These are phyloP conservation scores for Chelonus formosanus DNA, from an alignment of 2,888 invertebrate species.

Conservation along the genomic window DNA sequence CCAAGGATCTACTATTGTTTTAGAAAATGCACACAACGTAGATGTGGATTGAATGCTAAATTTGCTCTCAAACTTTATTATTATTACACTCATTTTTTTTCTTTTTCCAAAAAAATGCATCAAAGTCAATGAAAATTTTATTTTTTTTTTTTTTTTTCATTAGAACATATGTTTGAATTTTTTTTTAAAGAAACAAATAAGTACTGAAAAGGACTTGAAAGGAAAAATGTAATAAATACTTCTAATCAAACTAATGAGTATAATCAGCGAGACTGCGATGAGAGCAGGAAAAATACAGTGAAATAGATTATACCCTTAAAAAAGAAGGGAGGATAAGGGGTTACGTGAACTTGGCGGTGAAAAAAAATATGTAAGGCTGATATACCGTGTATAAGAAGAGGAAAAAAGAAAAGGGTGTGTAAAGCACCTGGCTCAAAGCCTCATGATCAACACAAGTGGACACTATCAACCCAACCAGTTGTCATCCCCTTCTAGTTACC, in stretches of 20 bases:
- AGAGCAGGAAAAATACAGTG: slow-evolving; percentile 25
- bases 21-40: no score
- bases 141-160: background rate
- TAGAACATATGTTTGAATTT: background rate
- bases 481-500: slow-evolving; percentile 24
- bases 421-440: slow-evolving; percentile 24
- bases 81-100: no score
- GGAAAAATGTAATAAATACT: slow-evolving; percentile 47
- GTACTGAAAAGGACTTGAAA: slow-evolving; percentile 1
- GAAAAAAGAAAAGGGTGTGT: background rate
- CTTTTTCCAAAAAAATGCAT: no score
- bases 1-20: no score
- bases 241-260: slow-evolving; percentile 57
- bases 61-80: no score
- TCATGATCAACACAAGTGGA: slow-evolving; percentile 18
- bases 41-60: no score
- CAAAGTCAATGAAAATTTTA: no score
- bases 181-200: background rate
- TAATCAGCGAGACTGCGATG: slow-evolving; percentile 44
- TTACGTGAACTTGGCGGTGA: slow-evolving; percentile 23
- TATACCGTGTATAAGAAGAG: no score
- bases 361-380: slow-evolving; percentile 8
- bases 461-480: slow-evolving; percentile 18
- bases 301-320: background rate
- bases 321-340: slow-evolving; percentile 38